These are phyloP conservation scores for Melanerpes aurifrons DNA, from an alignment of 2,113 vertebrate genomes.

Conservation along the genomic window DNA sequence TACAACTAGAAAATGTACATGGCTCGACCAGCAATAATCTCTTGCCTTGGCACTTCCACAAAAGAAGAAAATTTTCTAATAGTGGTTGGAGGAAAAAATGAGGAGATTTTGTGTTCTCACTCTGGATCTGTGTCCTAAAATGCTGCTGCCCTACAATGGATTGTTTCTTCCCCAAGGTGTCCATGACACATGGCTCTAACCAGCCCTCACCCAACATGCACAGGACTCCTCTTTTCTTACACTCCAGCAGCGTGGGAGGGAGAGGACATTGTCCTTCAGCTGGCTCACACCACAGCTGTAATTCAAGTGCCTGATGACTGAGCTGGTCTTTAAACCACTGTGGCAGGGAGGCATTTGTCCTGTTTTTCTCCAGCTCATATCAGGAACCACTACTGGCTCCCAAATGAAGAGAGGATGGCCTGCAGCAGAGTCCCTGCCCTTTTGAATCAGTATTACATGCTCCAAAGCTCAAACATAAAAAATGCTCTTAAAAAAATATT, in stretches of 20 bases:
- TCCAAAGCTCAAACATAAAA: background rate
- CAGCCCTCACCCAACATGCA: background rate
- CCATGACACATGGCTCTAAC: background rate
- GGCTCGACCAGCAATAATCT: background rate
- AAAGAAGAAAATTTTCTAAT: background rate
- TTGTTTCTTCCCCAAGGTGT: background rate
- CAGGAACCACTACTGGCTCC: background rate
- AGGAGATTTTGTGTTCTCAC: background rate
- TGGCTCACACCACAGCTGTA: background rate
- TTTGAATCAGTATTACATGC: background rate
- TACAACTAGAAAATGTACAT: background rate
- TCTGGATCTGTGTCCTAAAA: background rate
- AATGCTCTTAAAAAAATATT: background rate
- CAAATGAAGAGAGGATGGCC: background rate
- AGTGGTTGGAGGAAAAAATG: background rate
- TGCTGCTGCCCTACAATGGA: background rate
- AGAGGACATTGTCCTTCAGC: background rate
- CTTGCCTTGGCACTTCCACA: background rate
- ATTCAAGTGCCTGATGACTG: background rate
- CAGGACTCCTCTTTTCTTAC: background rate
- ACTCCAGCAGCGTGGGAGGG: background rate
- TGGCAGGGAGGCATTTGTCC: accelerated
- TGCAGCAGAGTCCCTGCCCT: background rate
- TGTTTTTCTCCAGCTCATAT: background rate
- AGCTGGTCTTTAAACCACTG: background rate